These are phyloP conservation scores for Sinocyclocheilus maitianheensis DNA, from an alignment of 2,113 vertebrate species.

Conservation along the genomic window DNA sequence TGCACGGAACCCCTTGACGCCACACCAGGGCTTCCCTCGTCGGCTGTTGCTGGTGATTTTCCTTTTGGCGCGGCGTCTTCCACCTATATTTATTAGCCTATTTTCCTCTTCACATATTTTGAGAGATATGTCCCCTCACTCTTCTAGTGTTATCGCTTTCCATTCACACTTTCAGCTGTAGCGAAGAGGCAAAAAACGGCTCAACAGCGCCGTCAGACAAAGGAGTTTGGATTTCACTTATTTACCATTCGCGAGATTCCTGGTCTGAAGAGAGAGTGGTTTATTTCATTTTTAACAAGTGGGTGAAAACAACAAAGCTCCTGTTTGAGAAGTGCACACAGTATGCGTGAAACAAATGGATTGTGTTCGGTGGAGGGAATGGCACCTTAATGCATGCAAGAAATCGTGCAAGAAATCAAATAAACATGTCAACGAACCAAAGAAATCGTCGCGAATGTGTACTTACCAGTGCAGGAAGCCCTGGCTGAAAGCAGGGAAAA, in stretches of 20 bases:
- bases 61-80: constrained; percentile 34
- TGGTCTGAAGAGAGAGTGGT: constrained; percentile 80
- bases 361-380: constrained; percentile 43
- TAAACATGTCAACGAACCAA: constrained; percentile 70
- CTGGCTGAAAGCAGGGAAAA: constrained; percentile 70
- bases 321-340: constrained; percentile 40
- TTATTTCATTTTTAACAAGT: constrained; percentile 68
- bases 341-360: constrained; percentile 13
- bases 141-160: constrained; percentile 67
- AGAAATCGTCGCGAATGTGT: constrained; percentile 71
- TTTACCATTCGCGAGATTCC: constrained; percentile 87
- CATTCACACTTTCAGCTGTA: constrained; percentile 62
- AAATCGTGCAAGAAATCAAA: constrained; percentile 65
- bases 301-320: constrained; percentile 64
- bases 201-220: constrained; percentile 88
- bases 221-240: constrained; percentile 80
- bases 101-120: constrained; percentile 39
- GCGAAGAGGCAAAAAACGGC: constrained; percentile 66
- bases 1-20: constrained; percentile 65
- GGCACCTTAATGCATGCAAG: constrained; percentile 52
- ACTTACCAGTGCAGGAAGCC: constrained; percentile 84
- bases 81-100: constrained; percentile 37
- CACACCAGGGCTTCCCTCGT: constrained; percentile 73
- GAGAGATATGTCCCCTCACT: constrained; percentile 47
- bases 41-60: constrained; percentile 28